Evolutionary conservation across 2,113 vertebrate genomes (phyloP), one percentile per base, ranked within the genome.

Genomic region (Ramphastos sulfuratus): DNA sequence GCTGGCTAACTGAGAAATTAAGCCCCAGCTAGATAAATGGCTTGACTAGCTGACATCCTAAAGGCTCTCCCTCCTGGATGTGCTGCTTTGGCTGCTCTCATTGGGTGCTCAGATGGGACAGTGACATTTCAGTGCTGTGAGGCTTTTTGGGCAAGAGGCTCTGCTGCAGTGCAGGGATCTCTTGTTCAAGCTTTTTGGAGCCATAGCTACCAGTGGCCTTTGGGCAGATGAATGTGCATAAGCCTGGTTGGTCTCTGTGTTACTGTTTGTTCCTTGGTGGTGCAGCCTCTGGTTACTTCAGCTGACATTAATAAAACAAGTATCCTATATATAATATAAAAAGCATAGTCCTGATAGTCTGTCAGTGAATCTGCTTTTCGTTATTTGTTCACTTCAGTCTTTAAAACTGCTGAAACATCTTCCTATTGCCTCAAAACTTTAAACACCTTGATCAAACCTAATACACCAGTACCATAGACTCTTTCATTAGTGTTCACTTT

Each of bases 161-260:
- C 16, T 37, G 0, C 35, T 72, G 44, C 46, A 20, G 17, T 30
- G 10, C 16, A 0, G 8, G 21, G 25, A 6, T 42, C 5, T 37
- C 48, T 50, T 0, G 0, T 52, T 48, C 24, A 35, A 33, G 42
- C 48, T 56, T 48, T 31, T 64, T 65, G 44, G 63, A 69, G 4
- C 44, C 28, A 2, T 5, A 28, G 59, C 25, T 66, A 9, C 67
- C 16, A 3, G 31, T 6, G 44, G 37, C 12, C 31, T 82, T 78
- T 37, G 90, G 44, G 82, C 74, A 56, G 37, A 10, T 55, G 76
- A 64, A 73, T 28, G 35, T 65, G 63, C 25, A 55, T 52, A 0
- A 73, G 23, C 28, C 44, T 82, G 35, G 3, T 76, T 67, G 85
- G 39, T 39, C 25, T 91, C 59, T 18, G 3, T 64, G 31, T 61